Evolutionary conservation across 2,113 vertebrate genomes (phyloP), one percentile per base, ranked within the genome.

Genomic region (Colistium nudipinnis): DNA sequence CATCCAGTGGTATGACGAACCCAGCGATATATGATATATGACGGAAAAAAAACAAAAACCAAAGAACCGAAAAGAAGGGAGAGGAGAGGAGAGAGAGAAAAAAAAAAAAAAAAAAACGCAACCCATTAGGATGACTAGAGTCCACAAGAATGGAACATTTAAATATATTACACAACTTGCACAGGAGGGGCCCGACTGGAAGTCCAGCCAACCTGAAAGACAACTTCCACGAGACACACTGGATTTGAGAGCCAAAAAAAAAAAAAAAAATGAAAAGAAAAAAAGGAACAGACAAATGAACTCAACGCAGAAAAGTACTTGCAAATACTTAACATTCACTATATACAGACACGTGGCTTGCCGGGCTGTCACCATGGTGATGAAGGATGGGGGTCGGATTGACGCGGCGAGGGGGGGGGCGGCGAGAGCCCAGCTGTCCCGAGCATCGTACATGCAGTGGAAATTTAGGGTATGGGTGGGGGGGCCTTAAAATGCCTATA

Each of bases 361-460:
- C 16, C 61, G 90, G 92, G 93, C 91, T 87, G 93, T 91, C 91
- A 90, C 92, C 94, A 89, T 75, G 91, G 90, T 87, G 90, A 90
- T 89, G 70, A n/a, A 85, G 88, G 28, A 38, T 56, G 53, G 24
- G 92, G 89, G 84, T 86, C 0, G 89, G 76, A 87, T 87, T 22
- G 59, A 47, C 12, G 31, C 43, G 27, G 12, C 66, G 78, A 44
- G 27, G 36, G 30, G 2, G 86, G 13, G 10, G 92, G 91, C 88
- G 87, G 91, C 81, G 78, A 94, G 92, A 69, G 91, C 92, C 81
- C 93, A 91, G 89, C 88, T 90, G 93, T 94, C 93, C 84, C 94
- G 91, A 95, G 94, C 94, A 92, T 95, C 88, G 89, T 92, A 94
- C 96, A 98, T 98, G 97, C 96, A 98, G 93, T 92, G 94, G 92